Evolutionary conservation across 1,140 invertebrate genomes (phyloP), one percentile per base, ranked within the genome.

Genomic region (Ctenoplectra terminalis): DNA sequence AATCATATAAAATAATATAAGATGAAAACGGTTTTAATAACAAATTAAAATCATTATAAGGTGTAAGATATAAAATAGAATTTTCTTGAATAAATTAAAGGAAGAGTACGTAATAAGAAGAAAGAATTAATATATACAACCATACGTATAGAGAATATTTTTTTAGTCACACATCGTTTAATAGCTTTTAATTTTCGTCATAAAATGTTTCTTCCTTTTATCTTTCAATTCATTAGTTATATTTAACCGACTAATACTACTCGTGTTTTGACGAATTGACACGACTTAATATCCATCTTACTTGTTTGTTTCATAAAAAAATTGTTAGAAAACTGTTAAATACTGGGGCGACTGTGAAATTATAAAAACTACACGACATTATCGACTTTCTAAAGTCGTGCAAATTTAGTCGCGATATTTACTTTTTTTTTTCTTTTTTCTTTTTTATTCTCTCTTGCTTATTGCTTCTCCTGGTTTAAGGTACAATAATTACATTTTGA

Each of bases 401-500:
- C 31, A 40, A 83, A 64, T 86, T 83, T 72, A 79, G 15, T 72
- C 46, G 48, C 54, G 40, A 70, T 71, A 61, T 77, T 79, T 75
- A 63, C 23, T 67, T 67, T 48, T n/a, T 43, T n/a, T n/a, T n/a
- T n/a, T n/a, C n/a, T n/a, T n/a, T n/a, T n/a, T n/a, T n/a, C n/a
- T n/a, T n/a, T n/a, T n/a, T n/a, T n/a, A n/a, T n/a, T n/a, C n/a
- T 52, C 31, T 81, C 74, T 67, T 78, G 83, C 78, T 87, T 81
- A 78, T 63, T 78, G 40, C 75, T 70, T 71, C 48, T 52, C 69
- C 82, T 82, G 29, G 40, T 82, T 67, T 37, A 69, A 79, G 58
- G 40, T 86, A 87, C 43, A 61, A 66, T 76, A 79, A 86, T 48
- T 75, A 69, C 23, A 56, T 70, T 29, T 67, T 64, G 23, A 23